phyloP scores from a whole-genome alignment of 2,113 vertebrate genomes.

The Mustelus asterias region DNA sequence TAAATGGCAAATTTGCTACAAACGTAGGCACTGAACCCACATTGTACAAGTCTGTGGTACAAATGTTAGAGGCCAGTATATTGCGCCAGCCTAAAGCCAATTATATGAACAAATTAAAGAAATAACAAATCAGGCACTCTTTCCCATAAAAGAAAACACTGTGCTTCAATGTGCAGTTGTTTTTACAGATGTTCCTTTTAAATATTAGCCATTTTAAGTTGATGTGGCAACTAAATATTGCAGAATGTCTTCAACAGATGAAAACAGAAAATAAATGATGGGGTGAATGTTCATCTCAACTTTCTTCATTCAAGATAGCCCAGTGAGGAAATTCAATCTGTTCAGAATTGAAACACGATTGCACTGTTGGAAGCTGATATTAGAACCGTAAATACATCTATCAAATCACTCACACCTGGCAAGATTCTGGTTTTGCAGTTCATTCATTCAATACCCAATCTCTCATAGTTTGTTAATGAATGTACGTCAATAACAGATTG shows the following conservation, averaged over 20 bases:
- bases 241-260: background rate
- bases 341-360: background rate
- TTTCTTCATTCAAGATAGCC: background rate
- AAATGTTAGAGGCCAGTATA: background rate
- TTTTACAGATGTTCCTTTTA: background rate
- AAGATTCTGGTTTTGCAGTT: background rate
- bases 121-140: background rate
- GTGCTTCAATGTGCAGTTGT: background rate
- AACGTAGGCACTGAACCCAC: background rate
- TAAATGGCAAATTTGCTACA: background rate
- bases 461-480: background rate
- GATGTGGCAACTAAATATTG: background rate
- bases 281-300: background rate
- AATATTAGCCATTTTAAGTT: background rate
- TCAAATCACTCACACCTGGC: background rate
- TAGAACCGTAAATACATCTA: background rate
- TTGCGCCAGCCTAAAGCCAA: background rate
- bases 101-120: background rate
- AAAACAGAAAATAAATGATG: background rate
- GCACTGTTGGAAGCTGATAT: background rate
- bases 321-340: background rate
- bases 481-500: slow-evolving; percentile 21
- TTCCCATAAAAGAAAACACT: background rate
- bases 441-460: background rate
- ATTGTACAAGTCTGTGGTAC: background rate